Evolutionary conservation across 53 echinoderm and acorn worm species (phyloP), one percentile per base, ranked within the genome.

Genomic region (Holothuria leucospilota): DNA sequence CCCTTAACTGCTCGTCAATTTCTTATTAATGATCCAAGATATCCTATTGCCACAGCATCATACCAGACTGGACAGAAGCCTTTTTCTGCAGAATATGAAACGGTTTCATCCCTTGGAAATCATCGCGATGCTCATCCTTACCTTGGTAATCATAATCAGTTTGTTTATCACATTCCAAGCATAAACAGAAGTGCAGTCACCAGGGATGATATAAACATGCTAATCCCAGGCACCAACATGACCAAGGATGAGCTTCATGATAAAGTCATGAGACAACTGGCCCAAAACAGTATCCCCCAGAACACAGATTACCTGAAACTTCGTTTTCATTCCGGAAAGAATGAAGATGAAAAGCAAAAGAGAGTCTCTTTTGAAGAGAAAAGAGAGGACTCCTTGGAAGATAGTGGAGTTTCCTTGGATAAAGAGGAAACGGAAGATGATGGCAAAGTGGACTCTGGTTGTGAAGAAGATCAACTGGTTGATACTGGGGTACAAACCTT

Each of bases 181-280:
- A 56, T 68, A 2, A 81, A 92, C 46, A 77, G 87, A 21, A 93
- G 95, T 46, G 92, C 85, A 1, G 92, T 98, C 12, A 90, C 69
- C 74, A 86, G 92, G 27, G 95, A 95, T 21, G 92, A 92, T 12
- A 81, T 98, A 27, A 75, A 94, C 26, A 51, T 68, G 29, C 74
- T 95, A 68, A 98, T 98, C 51, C 99, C 99, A 1, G 99, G 99
- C 20, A 98, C 95, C 39, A 91, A 84, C 40, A 84, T 98, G 88
- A 98, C 99, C n/a, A 95, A 90, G 68, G 91, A 90, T 79, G 98
- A 98, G 26, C 87, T 98, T 18, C 89, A 98, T 63, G 87, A 92
- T 4, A 98, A 98, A 69, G 91, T 97, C 21, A 95, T 92, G 92
- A 92, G 87, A 52, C 99, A 98, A 83, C 94, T 98, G 12, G 86